Evolutionary conservation across 30 jellyfish, hydroid and myxozoan species (phyloP).

Genomic region (Calvadosia cruxmelitensis): DNA sequence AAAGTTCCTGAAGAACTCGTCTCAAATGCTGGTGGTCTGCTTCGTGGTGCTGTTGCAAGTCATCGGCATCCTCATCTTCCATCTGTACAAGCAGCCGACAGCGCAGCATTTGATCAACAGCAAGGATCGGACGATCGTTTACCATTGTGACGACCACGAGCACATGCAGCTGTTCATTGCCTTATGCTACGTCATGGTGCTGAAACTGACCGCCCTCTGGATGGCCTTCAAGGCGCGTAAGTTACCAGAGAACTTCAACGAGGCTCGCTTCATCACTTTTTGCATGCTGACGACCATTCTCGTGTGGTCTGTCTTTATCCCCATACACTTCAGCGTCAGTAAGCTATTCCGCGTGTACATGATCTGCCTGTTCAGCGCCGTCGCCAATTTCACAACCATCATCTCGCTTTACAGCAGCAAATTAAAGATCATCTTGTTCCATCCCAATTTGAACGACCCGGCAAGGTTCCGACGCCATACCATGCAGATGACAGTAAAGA

Average conservation of each 20-base stretch:
- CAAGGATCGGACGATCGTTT: conserved; percentile 8
- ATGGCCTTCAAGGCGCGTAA: conserved; percentile 84
- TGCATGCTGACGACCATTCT: conserved; percentile 48
- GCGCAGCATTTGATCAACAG: conserved; percentile 4
- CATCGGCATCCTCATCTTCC: conserved; percentile 17
- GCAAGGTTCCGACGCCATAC: background rate
- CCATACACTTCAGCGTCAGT: conserved; percentile 44
- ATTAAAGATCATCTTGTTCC: conserved; percentile 32
- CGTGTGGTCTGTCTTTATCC: conserved; percentile 41
- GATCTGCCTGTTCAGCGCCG: conserved; percentile 19
- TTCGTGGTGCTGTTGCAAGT: conserved; percentile 29
- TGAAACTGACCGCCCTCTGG: conserved; percentile 31
- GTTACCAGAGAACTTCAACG: conserved; percentile 65
- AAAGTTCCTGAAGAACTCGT: conserved; percentile 34
- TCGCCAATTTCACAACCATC: conserved; percentile 18
- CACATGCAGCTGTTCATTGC: conserved; percentile 18
- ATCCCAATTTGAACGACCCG: conserved; percentile 30
- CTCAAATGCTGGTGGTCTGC: conserved; percentile 36
- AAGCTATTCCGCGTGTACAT: conserved; percentile 6
- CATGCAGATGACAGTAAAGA: background rate
- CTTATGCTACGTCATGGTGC: conserved; percentile 16
- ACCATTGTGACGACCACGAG: conserved; percentile 31
- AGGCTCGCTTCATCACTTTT: conserved; percentile 56
- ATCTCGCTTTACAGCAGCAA: conserved; percentile 31
- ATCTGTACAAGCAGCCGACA: conserved; percentile 15